Evolutionary conservation across 2,888 invertebrate genomes (phyloP).

Genomic region (Melikaiella ostensackeni): DNA sequence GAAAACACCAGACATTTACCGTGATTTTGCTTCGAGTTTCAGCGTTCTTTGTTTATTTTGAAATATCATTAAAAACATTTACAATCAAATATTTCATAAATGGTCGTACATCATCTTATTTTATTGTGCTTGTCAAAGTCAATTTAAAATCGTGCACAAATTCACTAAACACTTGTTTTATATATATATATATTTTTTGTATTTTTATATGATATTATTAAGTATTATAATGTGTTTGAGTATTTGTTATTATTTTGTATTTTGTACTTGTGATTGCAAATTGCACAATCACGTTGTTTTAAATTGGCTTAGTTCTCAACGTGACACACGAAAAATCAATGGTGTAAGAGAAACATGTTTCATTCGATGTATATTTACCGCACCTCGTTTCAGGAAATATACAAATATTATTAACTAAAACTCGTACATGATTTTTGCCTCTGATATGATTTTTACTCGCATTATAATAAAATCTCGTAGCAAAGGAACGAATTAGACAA

Average conservation of each 20-base stretch:
- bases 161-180: neutral
- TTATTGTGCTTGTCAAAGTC: slow-evolving; percentile 30
- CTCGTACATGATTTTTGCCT: neutral
- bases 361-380: slow-evolving; percentile 42
- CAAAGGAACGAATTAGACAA: slow-evolving; percentile 25
- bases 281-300: slow-evolving; percentile 5
- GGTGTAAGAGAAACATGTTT: slow-evolving; percentile 69
- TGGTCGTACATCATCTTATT: slow-evolving; percentile 19
- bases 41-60: neutral
- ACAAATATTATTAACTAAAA: slow-evolving; percentile 1
- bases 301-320: slow-evolving; percentile 33
- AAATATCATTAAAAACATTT: neutral
- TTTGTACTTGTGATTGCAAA: neutral
- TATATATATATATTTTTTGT: neutral
- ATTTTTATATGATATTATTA: neutral
- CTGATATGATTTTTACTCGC: neutral
- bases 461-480: slow-evolving; percentile 42
- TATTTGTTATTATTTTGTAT: slow-evolving; percentile 7
- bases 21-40: no score
- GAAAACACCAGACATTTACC: no score
- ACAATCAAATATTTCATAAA: neutral
- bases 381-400: slow-evolving; percentile 51
- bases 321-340: slow-evolving; percentile 64
- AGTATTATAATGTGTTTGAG: neutral
- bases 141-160: slow-evolving; percentile 26